phyloP scores from a whole-genome alignment of 2,113 vertebrate species.

The Periophthalmus modestus region DNA sequence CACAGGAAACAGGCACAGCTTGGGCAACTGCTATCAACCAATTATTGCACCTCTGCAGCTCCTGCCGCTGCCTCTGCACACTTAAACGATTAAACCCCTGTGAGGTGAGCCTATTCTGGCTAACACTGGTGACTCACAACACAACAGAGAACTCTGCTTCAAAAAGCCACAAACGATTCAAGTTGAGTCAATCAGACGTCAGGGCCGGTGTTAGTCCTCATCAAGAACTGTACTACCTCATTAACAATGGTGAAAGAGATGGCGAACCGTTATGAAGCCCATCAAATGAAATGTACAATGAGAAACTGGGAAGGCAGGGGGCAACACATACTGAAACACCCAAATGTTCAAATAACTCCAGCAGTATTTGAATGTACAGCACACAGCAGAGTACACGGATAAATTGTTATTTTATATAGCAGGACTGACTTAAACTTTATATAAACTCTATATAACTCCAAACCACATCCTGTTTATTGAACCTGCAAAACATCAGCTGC shows the following conservation, averaged over 20 bases:
- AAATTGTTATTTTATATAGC: conserved; percentile 34
- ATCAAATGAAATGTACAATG: conserved; percentile 32
- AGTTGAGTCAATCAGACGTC: conserved; percentile 13
- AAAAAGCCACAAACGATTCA: conserved; percentile 19
- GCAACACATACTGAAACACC: not conserved
- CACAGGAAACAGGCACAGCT: conserved; percentile 68
- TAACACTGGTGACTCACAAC: conserved; percentile 14
- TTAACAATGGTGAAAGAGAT: not conserved
- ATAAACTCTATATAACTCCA: conserved; percentile 13
- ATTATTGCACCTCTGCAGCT: conserved; percentile 48
- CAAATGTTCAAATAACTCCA: not conserved
- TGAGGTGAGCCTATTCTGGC: not conserved
- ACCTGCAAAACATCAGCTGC: conserved; percentile 12
- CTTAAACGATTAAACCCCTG: conserved; percentile 20
- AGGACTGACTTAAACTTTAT: conserved; percentile 12
- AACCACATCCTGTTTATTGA: conserved; percentile 53
- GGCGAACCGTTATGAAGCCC: conserved; percentile 3
- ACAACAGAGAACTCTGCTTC: not conserved
- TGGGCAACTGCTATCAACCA: conserved; percentile 54
- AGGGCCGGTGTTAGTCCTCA: not conserved
- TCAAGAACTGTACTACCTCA: not conserved
- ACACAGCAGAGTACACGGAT: conserved; percentile 39
- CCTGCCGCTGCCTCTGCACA: not conserved
- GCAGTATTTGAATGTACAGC: not conserved
- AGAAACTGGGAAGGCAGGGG: conserved; percentile 43